Base-by-base conservation (phyloP, 2,888 invertebrate species). In the Metacarcinus magister region DNA sequence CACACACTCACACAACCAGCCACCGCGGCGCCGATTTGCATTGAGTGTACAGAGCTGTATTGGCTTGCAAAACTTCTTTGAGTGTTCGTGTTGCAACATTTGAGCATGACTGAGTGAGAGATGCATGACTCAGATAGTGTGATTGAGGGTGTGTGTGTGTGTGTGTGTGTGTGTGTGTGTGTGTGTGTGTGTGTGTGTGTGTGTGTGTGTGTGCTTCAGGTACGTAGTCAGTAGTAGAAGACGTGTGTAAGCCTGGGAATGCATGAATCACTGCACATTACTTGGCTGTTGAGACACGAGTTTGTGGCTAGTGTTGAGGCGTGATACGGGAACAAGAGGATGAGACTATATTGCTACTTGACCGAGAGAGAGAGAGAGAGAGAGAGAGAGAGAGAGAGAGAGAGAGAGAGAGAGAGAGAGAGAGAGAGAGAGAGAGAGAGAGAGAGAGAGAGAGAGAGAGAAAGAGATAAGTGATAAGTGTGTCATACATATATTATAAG, bases 341-440 rank as follows among this genome's bases (percentile, higher is more conserved):
- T 10, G 16, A 39, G 39, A 39, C 39, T 39, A 2, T 39, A 39
- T 39, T 39, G 39, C 39, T 39, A 39, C 39, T 39, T 54, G 23
- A n/a, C 4, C 2, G n/a, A 67, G 67, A 67, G 67, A 67, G 67
- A 67, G 67, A 67, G n/a, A 67, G 44, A 93, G 75, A 67, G 67
- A 82, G 75, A 82, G 75, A 75, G 67, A 93, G 43, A 67, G 43
- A 54, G 44, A 67, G 44, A 19, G 23, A 93, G 93, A 43, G 60
- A 67, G 67, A 67, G 93, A 60, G 93, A 60, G 93, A 39, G n/a
- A 60, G 60, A 67, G 75, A n/a, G n/a, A n/a, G 48, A n/a, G 46
- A 92, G 92, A 92, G 92, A 23, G 67, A 75, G 93, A 46, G 46
- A 46, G 92, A 46, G 46, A 92, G 92, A 92, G 92, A 46, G 43